phyloP scores from a whole-genome alignment of 2,113 vertebrate species.

The Pungitius pungitius region DNA sequence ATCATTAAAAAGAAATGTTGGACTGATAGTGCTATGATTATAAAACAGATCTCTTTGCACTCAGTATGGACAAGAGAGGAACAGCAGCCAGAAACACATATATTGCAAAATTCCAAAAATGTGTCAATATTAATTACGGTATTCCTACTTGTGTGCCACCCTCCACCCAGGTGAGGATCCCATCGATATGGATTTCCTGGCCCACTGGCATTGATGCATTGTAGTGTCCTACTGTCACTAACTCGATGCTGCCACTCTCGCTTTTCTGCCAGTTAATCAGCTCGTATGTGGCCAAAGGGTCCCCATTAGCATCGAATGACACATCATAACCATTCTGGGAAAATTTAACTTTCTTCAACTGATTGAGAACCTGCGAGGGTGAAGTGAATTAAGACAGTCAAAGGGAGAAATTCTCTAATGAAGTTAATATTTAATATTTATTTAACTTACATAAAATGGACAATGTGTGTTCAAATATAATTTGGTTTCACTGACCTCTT shows the following conservation, averaged over 20 bases:
- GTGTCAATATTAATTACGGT: no score
- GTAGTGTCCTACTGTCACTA: conserved; percentile 71
- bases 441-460: not conserved
- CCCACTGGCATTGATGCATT: conserved; percentile 66
- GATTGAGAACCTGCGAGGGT: conserved; percentile 56
- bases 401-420: fast-evolving
- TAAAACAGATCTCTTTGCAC: not conserved
- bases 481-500: conserved; percentile 52
- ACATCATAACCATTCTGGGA: conserved; percentile 66
- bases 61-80: not conserved
- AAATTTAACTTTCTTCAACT: conserved; percentile 69
- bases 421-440: not conserved
- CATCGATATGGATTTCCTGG: conserved; percentile 64
- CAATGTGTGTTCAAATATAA: not conserved
- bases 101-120: no score
- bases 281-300: conserved; percentile 74
- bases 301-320: conserved; percentile 75
- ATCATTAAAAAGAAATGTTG: not conserved
- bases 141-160: conserved; percentile 51
- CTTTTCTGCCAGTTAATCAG: conserved; percentile 76
- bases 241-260: conserved; percentile 40
- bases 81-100: not conserved
- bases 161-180: conserved; percentile 64
- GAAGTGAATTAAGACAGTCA: not conserved
- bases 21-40: not conserved